phyloP scores from a whole-genome alignment of 2,113 vertebrate genomes.

The Pyxicephalus adspersus region DNA sequence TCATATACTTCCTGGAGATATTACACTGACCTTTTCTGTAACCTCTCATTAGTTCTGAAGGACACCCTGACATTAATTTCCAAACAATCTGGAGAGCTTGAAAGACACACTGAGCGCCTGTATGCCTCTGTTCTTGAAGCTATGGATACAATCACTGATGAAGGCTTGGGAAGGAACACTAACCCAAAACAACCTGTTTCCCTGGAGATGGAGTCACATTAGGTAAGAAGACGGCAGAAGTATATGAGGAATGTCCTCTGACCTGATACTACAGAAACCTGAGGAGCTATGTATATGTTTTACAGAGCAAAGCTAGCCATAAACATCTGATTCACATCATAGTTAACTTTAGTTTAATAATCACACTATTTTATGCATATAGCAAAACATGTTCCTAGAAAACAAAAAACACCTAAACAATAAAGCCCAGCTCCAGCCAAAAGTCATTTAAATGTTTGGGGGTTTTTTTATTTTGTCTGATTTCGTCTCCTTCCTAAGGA shows the following conservation, averaged over 20 bases:
- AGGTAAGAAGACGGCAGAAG: constrained; percentile 61
- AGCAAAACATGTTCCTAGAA: no score
- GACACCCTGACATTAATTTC: constrained; percentile 81
- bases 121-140: constrained; percentile 80
- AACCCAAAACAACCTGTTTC: constrained; percentile 11
- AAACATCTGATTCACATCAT: no score
- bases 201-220: constrained; percentile 49
- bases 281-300: neutral
- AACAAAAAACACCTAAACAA: no score
- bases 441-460: no score
- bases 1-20: neutral
- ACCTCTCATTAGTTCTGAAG: constrained; percentile 75
- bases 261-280: constrained; percentile 6
- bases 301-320: no score
- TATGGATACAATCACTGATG: constrained; percentile 65
- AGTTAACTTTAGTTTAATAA: no score
- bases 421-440: no score
- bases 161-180: constrained; percentile 21
- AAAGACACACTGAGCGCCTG: constrained; percentile 73
- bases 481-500: no score
- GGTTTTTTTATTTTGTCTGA: no score
- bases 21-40: neutral
- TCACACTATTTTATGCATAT: no score
- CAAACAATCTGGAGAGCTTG: constrained; percentile 76
- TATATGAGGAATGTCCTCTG: constrained; percentile 2